Evolutionary conservation across 1,140 invertebrate genomes (phyloP).

Genomic region (Drosophila eugracilis): DNA sequence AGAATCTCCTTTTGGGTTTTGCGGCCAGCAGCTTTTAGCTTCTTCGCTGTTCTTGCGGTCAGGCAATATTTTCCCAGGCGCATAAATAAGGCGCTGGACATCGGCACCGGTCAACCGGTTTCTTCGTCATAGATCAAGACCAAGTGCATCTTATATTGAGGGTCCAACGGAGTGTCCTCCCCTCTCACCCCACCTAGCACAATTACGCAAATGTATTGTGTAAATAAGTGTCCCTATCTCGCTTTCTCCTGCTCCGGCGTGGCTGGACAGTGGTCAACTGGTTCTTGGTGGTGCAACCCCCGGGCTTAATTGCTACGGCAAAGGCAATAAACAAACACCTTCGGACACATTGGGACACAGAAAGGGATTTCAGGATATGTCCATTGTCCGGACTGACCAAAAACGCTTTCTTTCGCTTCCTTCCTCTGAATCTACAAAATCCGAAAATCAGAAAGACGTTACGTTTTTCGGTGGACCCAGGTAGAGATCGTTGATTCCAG

Average conservation of each 20-base stretch:
- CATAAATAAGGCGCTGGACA: constrained; percentile 64
- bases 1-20: constrained; percentile 28
- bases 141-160: constrained; percentile 35
- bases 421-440: neutral
- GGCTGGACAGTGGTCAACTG: constrained; percentile 59
- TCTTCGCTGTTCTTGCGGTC: constrained; percentile 39
- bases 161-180: neutral
- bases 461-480: constrained; percentile 32
- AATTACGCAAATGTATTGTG: constrained; percentile 68
- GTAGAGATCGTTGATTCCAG: constrained; percentile 36
- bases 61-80: constrained; percentile 64
- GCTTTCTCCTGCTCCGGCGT: constrained; percentile 18
- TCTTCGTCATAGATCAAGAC: constrained; percentile 43
- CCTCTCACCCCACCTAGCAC: constrained; percentile 14
- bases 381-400: constrained; percentile 38
- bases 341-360: constrained; percentile 31
- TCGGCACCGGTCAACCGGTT: constrained; percentile 47
- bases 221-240: constrained; percentile 50
- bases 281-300: constrained; percentile 48
- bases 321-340: constrained; percentile 62
- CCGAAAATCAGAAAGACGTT: constrained; percentile 44
- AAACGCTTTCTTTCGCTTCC: constrained; percentile 34
- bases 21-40: constrained; percentile 14
- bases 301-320: constrained; percentile 56
- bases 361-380: constrained; percentile 51